Base-by-base conservation (phyloP, 2,888 invertebrate species). In the Noctua fimbriata region DNA sequence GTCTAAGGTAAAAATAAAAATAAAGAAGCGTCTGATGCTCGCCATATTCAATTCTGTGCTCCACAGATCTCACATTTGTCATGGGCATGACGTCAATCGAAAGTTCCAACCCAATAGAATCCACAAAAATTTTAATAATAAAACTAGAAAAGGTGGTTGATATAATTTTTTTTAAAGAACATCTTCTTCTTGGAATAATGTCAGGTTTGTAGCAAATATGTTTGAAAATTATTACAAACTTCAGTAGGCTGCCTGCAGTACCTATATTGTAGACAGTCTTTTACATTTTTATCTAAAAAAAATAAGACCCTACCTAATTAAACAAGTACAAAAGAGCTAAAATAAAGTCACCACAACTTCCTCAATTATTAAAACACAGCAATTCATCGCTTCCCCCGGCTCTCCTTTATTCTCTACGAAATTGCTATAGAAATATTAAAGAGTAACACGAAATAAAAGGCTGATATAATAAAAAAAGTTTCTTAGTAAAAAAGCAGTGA, bases 401-500 rank as follows among this genome's bases (percentile, higher is more conserved):
- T 73, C 72, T 79, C 72, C 78, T 85, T 85, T 82, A 78, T 85
- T 73, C 83, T 79, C 67, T 28, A 71, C 71, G 65, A 70, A 88
- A 86, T 81, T 88, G 79, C 66, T 82, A 79, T 74, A 82, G 83
- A 84, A 88, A 89, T 83, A 86, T 86, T 80, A 82, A 87, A 78
- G 74, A 66, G 72, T 84, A 87, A 89, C 88, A 86, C 83, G 80
- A 77, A 73, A 87, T 88, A 88, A 87, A 89, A 89, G 81, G 60
- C 63, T 72, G 72, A 86, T 87, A 89, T 84, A 85, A 85, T 86
- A 87, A 87, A 86, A 87, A 89, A 90, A 90, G 81, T 89, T 87
- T 84, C 81, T 89, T 83, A 83, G 86, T 91, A 93, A 93, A 89
- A 90, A 88, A 92, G 92, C 88, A 92, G 88, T 91, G 88, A 89